Percentiles rank a stretch among this genome's conserved stretches.
Evolutionary conservation across 2,113 vertebrate species (phyloP).

Genomic region (Paraplagusia blochii): DNA sequence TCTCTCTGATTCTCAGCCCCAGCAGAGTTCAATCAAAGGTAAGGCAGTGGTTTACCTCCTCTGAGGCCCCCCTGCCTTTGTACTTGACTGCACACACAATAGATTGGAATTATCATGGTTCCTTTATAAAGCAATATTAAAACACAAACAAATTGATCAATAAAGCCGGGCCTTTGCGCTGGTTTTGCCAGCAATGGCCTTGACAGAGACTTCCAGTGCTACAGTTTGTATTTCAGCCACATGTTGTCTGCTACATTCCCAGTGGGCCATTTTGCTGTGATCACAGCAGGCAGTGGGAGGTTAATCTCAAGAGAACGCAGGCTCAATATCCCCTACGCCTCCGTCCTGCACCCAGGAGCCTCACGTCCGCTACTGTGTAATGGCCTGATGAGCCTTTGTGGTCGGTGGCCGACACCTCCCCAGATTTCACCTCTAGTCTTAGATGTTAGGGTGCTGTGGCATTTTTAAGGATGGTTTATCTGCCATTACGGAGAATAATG

Average conservation of each 20-base stretch:
- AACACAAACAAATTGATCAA: constrained; percentile 4
- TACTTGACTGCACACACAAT: constrained; percentile 49
- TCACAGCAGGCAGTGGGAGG: constrained; percentile 68
- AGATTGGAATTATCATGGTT: constrained; percentile 24
- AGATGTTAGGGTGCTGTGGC: constrained; percentile 19
- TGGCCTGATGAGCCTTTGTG: constrained; percentile 29
- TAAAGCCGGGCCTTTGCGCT: not conserved
- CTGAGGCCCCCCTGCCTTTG: constrained; percentile 56
- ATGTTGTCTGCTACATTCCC: constrained; percentile 51
- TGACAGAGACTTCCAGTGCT: constrained; percentile 27
- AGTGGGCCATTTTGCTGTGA: constrained; percentile 62
- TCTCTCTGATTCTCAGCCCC: constrained; percentile 71
- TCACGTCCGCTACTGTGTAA: constrained; percentile 43
- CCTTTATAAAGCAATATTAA: constrained; percentile 12
- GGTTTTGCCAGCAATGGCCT: constrained; percentile 12
- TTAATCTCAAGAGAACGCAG: constrained; percentile 69
- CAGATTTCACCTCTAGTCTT: constrained; percentile 33
- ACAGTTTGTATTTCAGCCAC: constrained; percentile 43
- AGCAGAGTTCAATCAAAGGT: constrained; percentile 75
- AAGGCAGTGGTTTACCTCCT: constrained; percentile 63
- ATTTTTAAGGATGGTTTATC: constrained; percentile 19
- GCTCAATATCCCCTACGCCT: constrained; percentile 60
- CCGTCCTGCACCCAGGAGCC: constrained; percentile 49
- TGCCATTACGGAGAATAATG: constrained; percentile 9
- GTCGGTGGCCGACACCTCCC: constrained; percentile 39